Base-by-base conservation (phyloP, 2,113 vertebrate species). In the Rhynchopsitta pachyrhyncha region DNA sequence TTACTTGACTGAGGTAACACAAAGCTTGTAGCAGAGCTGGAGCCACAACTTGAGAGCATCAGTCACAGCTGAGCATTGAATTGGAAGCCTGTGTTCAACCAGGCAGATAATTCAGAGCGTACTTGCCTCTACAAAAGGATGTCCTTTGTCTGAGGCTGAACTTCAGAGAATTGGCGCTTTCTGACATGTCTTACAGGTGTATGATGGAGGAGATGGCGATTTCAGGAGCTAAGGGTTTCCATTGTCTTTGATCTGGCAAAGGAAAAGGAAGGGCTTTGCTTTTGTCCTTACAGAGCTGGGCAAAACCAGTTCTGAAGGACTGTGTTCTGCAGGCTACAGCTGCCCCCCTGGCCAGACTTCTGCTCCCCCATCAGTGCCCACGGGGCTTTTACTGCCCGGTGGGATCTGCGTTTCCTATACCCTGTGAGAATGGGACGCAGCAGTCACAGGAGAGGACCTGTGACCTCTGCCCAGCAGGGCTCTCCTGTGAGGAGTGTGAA, bases 401-500 rank as follows among this genome's bases (percentile, higher is more conserved):
- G 8, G 98, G 98, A 41, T 98, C 97, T 28, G 82, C 94, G 37
- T 73, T 86, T 49, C 98, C 98, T n/a, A 39, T 79, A 19, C 92
- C 97, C 33, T 98, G 98, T 85, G 97, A 97, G 14, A 98, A 97
- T 14, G 98, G 98, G 95, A 98, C 97, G 27, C 98, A 98, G 78
- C 96, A 96, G 89, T 53, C 94, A 41, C 92, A 92, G 46, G 95
- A 98, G 82, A 89, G 84, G 13, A 93, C 88, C 13, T 96, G 93
- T 85, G 82, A 94, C 27, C 55, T 66, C 24, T 98, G 97, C 59
- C 97, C 97, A 28, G 92, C 64, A 2, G 97, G 96, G 20, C 97
- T 97, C 79, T 98, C 97, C 88, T 98, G 98, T 59, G 62, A 83
- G 95, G 31, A 63, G 37, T 9, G 27, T 39, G 35, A 53, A 57